Evolutionary conservation across 2,888 invertebrate species (phyloP).

Genomic region (Caenorhabditis panamensis): DNA sequence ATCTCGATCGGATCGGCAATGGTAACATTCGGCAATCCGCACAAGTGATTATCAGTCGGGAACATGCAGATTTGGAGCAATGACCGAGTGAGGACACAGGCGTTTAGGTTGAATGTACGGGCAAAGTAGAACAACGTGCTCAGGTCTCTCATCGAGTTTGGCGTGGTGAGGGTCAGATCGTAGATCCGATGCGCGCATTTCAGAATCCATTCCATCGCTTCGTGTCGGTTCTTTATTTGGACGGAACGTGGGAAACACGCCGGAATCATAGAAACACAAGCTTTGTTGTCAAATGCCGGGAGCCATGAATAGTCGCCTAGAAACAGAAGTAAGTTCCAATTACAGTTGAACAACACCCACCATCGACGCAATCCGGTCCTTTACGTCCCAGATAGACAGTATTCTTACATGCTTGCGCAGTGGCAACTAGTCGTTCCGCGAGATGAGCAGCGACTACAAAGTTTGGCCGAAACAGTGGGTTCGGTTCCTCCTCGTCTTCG

Average conservation of each 20-base stretch:
- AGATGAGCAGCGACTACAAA: not conserved
- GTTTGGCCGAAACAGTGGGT: conserved; percentile 27
- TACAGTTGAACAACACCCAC: not conserved
- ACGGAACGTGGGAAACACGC: conserved; percentile 95
- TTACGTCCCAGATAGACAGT: conserved; percentile 13
- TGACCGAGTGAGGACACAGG: conserved; percentile 92
- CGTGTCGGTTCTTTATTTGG: conserved; percentile 48
- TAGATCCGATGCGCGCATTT: not conserved
- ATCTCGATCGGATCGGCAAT: conserved; percentile 33
- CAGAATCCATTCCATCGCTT: conserved; percentile 14
- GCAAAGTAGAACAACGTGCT: conserved; percentile 51
- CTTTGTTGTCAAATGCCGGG: conserved; percentile 94
- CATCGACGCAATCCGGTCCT: conserved; percentile 30
- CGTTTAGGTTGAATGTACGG: conserved; percentile 35
- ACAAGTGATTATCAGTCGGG: conserved; percentile 63
- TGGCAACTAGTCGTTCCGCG: not conserved
- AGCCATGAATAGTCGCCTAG: conserved; percentile 74
- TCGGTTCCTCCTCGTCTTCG: conserved; percentile 20
- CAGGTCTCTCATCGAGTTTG: conserved; percentile 25
- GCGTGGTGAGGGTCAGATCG: not conserved
- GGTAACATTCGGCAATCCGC: conserved; percentile 34
- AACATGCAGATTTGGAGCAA: conserved; percentile 84
- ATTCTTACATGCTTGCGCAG: not conserved
- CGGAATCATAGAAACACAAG: conserved; percentile 95
- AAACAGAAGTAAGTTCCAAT: no score